Evolutionary conservation across 2,797 vertebrate species (phyloP), one percentile per base, ranked within the genome.

Genomic region (Melopsittacus undulatus): DNA sequence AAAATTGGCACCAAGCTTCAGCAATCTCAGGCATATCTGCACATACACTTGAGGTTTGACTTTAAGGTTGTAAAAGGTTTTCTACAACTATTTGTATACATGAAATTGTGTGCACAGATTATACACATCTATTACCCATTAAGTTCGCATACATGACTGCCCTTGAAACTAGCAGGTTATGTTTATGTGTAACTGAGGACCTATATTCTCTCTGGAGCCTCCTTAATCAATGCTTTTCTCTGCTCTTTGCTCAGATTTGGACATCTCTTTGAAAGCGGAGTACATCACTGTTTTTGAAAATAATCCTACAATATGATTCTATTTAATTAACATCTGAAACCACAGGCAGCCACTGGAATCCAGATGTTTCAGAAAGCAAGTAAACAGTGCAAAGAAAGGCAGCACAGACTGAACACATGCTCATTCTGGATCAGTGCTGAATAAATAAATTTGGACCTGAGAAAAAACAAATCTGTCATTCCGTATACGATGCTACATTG

Each of bases 311-410:
- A 16, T 11, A 52, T 26, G 72, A 93, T 77, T 63, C 29, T 68
- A 78, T 20, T 83, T 87, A 70, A 90, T 93, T 89, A 89, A 78
- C 81, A 72, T 89, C 78, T 57, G 63, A 77, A 93, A 72, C 49
- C 72, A 34, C 81, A 89, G 72, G 72, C 81, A 84, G 24, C 45
- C 64, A 38, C 75, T 92, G 93, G 75, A 59, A 76, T 57, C 90
- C 94, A 95, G 84, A 96, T 91, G 93, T 90, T 79, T 18, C 8
- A 10, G 51, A 29, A 67, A 74, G 61, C 29, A 70, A 24, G 54
- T 45, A 27, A 70, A 26, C 2, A 54, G 20, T 1, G 32, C 5
- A 16, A 38, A 76, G 34, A 12, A 51, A 74, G 26, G 57, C 68
- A 64, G 23, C 14, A n/a, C 88, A 93, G 68, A 21, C 21, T 64